Base-by-base conservation (phyloP, 2,113 vertebrate species). In the Nicator chloris region DNA sequence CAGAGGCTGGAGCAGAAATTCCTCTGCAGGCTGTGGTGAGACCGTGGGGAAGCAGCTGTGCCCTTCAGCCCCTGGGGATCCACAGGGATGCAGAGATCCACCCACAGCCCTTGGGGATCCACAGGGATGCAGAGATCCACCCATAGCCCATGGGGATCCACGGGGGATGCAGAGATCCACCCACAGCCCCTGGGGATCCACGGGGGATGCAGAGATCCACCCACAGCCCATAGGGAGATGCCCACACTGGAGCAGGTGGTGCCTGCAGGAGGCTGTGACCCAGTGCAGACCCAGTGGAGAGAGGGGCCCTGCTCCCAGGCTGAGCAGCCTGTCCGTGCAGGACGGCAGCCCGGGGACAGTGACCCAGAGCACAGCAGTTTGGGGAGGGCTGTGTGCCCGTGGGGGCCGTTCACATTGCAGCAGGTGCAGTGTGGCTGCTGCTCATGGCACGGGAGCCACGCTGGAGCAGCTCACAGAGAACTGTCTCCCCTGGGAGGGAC, bases 1-100 rank as follows among this genome's bases (percentile, higher is more conserved):
- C 54, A 59, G 54, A 42, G 1, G 2, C 40, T 1, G 3, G 71
- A 57, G 71, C 53, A 0, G 4, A 44, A 31, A 12, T 73, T 5
- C 4, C 40, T 73, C 40, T 73, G 31, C 40, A n/a, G n/a, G 54
- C 35, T 3, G 0, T 50, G 73, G 28, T 27, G 75, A 15, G 28
- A 10, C 10, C 30, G 3, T 33, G 75, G 75, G 7, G 57, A 33
- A 14, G 8, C 17, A 40, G 30, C 57, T 61, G 35, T 7, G 57
- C 22, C 44, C 44, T 20, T 19, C 37, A 53, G 68, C 49, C 68
- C 22, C 0, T 31, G 50, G 69, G 68, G 68, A 70, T 40, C 49
- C 49, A 53, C 0, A 6, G 49, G 27, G 49, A 70, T 39, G 26
- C n/a, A 39, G 35, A 39, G 47, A 71, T 70, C 68, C 49, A 23